These are phyloP conservation scores for Ischnus inquisitorius DNA, from an alignment of 2,888 invertebrate genomes.

Conservation along the genomic window DNA sequence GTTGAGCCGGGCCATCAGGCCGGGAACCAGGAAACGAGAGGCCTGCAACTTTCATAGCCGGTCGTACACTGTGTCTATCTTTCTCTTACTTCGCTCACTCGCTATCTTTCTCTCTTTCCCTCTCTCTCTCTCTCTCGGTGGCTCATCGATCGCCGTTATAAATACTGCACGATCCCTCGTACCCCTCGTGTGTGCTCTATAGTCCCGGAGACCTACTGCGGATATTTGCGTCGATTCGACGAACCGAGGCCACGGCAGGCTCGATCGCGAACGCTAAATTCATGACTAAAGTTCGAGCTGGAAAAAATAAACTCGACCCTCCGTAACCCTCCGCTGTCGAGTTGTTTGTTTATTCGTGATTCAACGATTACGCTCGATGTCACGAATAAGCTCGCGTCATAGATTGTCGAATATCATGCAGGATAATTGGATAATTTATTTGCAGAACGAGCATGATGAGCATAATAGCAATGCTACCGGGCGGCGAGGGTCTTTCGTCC, in stretches of 20 bases:
- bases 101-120: neutral
- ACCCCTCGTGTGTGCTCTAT: constrained; percentile 53
- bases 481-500: neutral
- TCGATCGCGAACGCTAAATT: constrained; percentile 23
- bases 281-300: neutral
- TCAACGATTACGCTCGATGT: neutral
- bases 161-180: constrained; percentile 77
- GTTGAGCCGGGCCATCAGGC: constrained; percentile 59
- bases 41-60: constrained; percentile 78
- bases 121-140: constrained; percentile 24
- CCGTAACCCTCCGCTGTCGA: neutral
- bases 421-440: constrained; percentile 47
- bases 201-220: constrained; percentile 70
- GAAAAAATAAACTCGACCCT: neutral
- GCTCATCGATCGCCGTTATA: constrained; percentile 79
- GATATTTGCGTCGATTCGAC: constrained; percentile 62
- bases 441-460: neutral
- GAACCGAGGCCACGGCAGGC: constrained; percentile 33
- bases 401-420: neutral
- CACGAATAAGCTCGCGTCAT: neutral
- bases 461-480: neutral
- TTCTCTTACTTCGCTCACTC: constrained; percentile 35
- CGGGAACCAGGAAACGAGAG: constrained; percentile 75
- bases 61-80: constrained; percentile 44
- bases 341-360: constrained; percentile 16